Evolutionary conservation across 2,888 invertebrate species (phyloP).

Genomic region (Pachycephus smyrnensis): DNA sequence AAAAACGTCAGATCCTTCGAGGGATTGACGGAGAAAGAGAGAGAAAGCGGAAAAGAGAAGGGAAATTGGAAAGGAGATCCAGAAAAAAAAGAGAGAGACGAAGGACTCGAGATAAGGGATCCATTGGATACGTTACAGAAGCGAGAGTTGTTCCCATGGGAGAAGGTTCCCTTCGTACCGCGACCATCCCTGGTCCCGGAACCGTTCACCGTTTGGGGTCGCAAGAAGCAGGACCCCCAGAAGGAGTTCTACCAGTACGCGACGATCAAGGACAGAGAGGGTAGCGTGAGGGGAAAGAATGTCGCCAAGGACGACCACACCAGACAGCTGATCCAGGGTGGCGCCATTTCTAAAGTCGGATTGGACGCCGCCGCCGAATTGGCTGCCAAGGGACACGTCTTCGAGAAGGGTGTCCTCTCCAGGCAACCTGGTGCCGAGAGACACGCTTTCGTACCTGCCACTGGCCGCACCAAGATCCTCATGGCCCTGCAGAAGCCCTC

Average conservation of each 20-base stretch:
- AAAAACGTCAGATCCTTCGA: neutral
- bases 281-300: constrained; percentile 57
- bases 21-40: neutral
- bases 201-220: constrained; percentile 87
- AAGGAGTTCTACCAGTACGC: constrained; percentile 63
- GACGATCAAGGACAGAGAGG: constrained; percentile 59
- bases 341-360: constrained; percentile 59
- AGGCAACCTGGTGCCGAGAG: constrained; percentile 52
- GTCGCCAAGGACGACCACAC: constrained; percentile 58
- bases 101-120: constrained; percentile 7
- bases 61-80: neutral
- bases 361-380: constrained; percentile 60
- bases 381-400: constrained; percentile 61
- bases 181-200: constrained; percentile 87
- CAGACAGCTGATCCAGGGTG: constrained; percentile 60
- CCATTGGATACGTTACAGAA: constrained; percentile 73
- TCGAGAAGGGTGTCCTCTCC: constrained; percentile 59
- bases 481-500: constrained; percentile 62
- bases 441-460: constrained; percentile 54
- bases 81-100: constrained; percentile 1
- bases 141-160: constrained; percentile 83
- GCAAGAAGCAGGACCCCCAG: constrained; percentile 68
- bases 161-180: constrained; percentile 88
- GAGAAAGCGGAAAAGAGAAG: constrained; percentile 8
- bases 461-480: constrained; percentile 60